Conservation (phyloP, 2,797 vertebrate species). For the Gymnopithys bicolor region DNA sequence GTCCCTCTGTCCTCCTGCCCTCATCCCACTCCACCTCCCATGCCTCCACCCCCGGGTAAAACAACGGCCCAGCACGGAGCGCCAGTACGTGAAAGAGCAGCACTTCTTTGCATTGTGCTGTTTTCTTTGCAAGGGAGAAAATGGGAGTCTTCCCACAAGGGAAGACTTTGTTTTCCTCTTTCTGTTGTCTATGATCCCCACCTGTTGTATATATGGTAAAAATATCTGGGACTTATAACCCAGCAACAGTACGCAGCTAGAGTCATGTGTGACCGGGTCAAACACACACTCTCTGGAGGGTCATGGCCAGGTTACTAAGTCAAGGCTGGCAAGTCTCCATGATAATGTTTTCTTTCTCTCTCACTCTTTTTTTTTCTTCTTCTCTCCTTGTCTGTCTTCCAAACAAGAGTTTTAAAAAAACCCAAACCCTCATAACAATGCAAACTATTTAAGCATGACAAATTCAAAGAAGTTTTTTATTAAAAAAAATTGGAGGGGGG, state of each 20-base stretch:
- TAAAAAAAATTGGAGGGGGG: not conserved
- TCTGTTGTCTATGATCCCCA: constrained; percentile 68
- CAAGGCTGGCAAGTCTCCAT: constrained; percentile 77
- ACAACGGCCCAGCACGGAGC: not conserved
- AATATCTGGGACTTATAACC: constrained; percentile 71
- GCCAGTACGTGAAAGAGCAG: not conserved
- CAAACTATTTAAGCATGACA: constrained; percentile 60
- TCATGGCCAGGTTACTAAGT: constrained; percentile 86
- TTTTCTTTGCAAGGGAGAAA: constrained; percentile 25
- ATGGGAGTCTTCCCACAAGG: constrained; percentile 44
- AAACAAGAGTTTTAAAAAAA: constrained; percentile 26
- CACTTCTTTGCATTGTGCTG: not conserved
- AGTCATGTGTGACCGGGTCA: constrained; percentile 78
- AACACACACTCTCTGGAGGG: constrained; percentile 79
- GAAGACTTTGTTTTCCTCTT: constrained; percentile 42
- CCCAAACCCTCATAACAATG: constrained; percentile 30
- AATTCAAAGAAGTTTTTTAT: constrained; percentile 51
- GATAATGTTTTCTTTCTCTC: constrained; percentile 70
- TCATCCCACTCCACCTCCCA: not conserved
- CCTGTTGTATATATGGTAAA: constrained; percentile 81
- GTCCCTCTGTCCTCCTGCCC: not conserved
- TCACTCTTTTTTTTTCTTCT: not conserved
- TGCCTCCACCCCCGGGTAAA: not conserved
- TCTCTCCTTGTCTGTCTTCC: constrained; percentile 43
- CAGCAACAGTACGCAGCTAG: constrained; percentile 70